Evolutionary conservation across 1,140 invertebrate species (phyloP).

Genomic region (Neelides sp.): DNA sequence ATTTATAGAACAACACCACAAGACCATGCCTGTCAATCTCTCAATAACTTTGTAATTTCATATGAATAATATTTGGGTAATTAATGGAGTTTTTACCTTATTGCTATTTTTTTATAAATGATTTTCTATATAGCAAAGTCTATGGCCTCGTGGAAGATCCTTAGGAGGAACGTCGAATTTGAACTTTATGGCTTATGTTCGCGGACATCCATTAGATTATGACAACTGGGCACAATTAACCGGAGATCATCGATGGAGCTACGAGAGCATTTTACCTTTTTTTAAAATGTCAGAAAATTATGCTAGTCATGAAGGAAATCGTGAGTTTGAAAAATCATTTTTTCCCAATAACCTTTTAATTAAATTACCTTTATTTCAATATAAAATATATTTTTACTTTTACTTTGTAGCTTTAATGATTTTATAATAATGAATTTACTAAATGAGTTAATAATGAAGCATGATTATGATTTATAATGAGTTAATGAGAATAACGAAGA

Average conservation of each 20-base stretch:
- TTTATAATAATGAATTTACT: background rate
- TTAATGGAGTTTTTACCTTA: conserved; percentile 1
- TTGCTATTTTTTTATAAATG: background rate
- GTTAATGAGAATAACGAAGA: background rate
- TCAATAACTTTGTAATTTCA: conserved; percentile 19
- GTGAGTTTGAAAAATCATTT: background rate
- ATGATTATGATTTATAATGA: background rate
- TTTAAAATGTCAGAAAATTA: conserved; percentile 37
- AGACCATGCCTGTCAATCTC: conserved; percentile 23
- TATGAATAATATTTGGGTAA: background rate
- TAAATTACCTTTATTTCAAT: background rate
- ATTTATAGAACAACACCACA: conserved; percentile 21
- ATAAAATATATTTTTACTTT: background rate
- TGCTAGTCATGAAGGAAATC: conserved; percentile 8
- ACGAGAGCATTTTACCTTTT: conserved; percentile 39
- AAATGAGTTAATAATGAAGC: background rate
- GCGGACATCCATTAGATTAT: conserved; percentile 28
- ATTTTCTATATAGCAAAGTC: conserved; percentile 9
- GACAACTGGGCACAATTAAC: conserved; percentile 26
- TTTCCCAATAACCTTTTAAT: background rate
- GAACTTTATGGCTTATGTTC: conserved; percentile 28
- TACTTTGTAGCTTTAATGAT: conserved; percentile 5
- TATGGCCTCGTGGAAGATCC: conserved; percentile 24
- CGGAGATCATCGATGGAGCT: conserved; percentile 39
- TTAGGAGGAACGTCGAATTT: conserved; percentile 19